These are phyloP conservation scores for Rotaria macrura DNA, from an alignment of 2,888 invertebrate genomes.

Conservation along the genomic window DNA sequence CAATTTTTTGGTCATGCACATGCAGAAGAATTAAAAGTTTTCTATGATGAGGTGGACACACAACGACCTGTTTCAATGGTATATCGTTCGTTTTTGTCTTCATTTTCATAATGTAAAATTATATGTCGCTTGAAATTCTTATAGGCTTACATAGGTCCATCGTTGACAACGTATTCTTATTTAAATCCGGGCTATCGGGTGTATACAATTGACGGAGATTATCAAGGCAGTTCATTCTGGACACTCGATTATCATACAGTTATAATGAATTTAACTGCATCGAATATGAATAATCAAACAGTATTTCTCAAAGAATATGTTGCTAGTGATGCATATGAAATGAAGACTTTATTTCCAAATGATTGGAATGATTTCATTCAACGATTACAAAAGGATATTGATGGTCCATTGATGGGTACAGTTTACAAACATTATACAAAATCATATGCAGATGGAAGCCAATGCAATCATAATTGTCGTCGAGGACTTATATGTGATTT, in stretches of 20 bases:
- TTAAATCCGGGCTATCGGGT: conserved; percentile 84
- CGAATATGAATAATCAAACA: conserved; percentile 24
- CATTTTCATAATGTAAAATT: no score
- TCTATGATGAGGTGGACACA: conserved; percentile 26
- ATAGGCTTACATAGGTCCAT: conserved; percentile 72
- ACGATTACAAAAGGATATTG: conserved; percentile 11
- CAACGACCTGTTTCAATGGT: conserved; percentile 25
- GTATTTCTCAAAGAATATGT: conserved; percentile 30
- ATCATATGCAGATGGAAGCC: conserved; percentile 2
- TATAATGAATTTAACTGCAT: conserved; percentile 30
- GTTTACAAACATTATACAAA: conserved; percentile 18
- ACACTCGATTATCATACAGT: conserved; percentile 27
- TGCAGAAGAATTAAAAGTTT: conserved; percentile 81
- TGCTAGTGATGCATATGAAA: conserved; percentile 23
- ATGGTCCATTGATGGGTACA: background rate
- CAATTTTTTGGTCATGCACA: conserved; percentile 84
- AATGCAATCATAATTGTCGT: conserved; percentile 25
- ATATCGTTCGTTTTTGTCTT: background rate
- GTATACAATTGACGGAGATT: conserved; percentile 82
- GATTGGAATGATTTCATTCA: conserved; percentile 28
- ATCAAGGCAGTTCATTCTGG: conserved; percentile 19
- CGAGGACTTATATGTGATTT: conserved; percentile 26
- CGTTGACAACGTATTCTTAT: conserved; percentile 62
- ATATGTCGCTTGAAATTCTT: conserved; percentile 52
- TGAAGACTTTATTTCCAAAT: conserved; percentile 24